Percentiles rank a stretch among this genome's conserved stretches.
phyloP scores from a whole-genome alignment of 2,888 invertebrate genomes.

The Trichacis sp. region DNA sequence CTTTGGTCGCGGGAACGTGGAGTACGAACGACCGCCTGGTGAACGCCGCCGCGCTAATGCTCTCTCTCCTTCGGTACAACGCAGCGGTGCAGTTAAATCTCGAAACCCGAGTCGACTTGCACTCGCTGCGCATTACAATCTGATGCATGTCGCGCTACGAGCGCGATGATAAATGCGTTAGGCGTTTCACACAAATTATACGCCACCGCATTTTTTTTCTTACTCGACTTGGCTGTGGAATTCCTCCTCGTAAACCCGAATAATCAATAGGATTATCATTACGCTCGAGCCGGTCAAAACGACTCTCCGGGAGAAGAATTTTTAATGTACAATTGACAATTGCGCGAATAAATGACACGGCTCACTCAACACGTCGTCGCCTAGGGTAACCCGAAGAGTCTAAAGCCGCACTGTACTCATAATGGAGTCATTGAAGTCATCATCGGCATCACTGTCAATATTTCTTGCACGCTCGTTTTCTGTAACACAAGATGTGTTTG shows the following conservation, averaged over 20 bases:
- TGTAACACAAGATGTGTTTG: constrained; percentile 59
- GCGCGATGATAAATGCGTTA: constrained; percentile 46
- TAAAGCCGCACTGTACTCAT: background rate
- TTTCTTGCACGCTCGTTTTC: constrained; percentile 43
- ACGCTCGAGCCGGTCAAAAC: background rate
- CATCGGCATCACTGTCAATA: background rate
- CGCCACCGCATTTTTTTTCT: constrained; percentile 6
- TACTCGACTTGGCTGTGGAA: constrained; percentile 1
- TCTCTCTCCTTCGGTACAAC: constrained; percentile 12
- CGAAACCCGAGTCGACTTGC: constrained; percentile 52
- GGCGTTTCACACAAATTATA: constrained; percentile 21
- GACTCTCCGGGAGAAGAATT: no score
- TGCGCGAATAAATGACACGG: background rate
- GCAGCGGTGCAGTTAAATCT: constrained; percentile 54
- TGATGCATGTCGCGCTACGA: constrained; percentile 44
- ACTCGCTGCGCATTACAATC: constrained; percentile 43
- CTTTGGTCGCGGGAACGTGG: constrained; percentile 1
- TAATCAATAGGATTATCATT: constrained; percentile 13
- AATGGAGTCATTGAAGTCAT: constrained; percentile 2
- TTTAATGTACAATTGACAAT: constrained; percentile 1
- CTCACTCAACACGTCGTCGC: background rate
- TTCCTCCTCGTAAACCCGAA: constrained; percentile 6
- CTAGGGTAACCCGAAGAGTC: background rate
- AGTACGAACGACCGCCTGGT: constrained; percentile 1
- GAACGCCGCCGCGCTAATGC: constrained; percentile 6